Conservation (phyloP, 1,140 invertebrate genomes). For the Ditylenchus dipsaci region DNA sequence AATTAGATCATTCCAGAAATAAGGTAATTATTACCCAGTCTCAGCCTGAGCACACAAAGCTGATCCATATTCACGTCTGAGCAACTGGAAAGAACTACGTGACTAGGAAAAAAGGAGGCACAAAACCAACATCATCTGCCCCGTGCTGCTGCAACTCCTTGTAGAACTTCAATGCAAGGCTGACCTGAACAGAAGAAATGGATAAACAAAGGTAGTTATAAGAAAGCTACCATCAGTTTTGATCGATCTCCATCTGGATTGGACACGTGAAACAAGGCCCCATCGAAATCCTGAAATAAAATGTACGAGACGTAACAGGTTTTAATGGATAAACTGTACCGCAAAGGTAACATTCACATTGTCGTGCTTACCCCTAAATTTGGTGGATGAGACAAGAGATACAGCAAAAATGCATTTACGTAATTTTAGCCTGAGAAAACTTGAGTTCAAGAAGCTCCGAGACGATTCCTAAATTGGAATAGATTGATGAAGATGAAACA, state of each 20-base stretch:
- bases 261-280: constrained; percentile 94
- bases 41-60: constrained; percentile 74
- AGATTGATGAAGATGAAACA: too few species aligned
- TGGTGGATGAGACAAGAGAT: constrained; percentile 44
- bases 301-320: too few species aligned
- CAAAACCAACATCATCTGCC: constrained; percentile 72
- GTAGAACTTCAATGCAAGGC: constrained; percentile 97
- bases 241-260: constrained; percentile 91
- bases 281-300: constrained; percentile 78
- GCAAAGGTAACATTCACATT: constrained; percentile 81
- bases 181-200: constrained; percentile 69
- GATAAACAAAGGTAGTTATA: not conserved
- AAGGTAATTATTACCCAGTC: constrained; percentile 63
- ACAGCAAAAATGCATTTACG: constrained; percentile 69
- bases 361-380: constrained; percentile 81
- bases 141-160: constrained; percentile 95
- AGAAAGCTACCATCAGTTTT: constrained; percentile 84
- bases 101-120: not conserved
- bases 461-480: constrained; percentile 66
- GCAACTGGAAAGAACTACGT: constrained; percentile 29
- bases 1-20: not conserved
- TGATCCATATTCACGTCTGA: constrained; percentile 73
- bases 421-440: constrained; percentile 86
- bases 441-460: constrained; percentile 88
- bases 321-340: not conserved